These are phyloP conservation scores for Eriocheir sinensis DNA, from an alignment of 1,140 invertebrate species.

Conservation along the genomic window DNA sequence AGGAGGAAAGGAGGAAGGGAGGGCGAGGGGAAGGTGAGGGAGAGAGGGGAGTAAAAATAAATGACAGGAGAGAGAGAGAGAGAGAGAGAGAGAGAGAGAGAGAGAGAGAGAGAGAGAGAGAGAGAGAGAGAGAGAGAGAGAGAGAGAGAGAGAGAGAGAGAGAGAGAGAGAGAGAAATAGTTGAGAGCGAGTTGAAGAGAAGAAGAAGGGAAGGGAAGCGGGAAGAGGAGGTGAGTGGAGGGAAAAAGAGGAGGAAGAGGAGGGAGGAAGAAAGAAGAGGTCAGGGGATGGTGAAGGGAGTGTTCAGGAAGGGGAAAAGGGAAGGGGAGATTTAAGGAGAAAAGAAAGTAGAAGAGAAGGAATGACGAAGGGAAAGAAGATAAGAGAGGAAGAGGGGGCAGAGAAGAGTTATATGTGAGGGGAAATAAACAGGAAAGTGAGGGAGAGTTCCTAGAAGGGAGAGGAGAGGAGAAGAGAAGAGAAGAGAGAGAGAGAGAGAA, in stretches of 20 bases:
- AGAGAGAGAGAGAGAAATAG: conserved; percentile 2
- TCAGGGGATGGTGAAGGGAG: neutral
- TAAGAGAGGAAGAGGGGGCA: neutral
- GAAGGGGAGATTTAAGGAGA: neutral
- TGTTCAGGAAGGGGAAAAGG: neutral
- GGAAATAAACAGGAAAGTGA: neutral
- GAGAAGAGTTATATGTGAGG: neutral
- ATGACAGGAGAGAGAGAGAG: neutral
- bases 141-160: neutral
- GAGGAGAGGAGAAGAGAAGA: neutral
- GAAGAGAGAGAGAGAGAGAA: neutral
- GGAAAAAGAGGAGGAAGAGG: neutral
- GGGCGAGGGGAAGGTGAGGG: neutral
- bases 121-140: neutral
- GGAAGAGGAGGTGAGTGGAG: neutral
- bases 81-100: neutral
- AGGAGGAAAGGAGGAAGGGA: neutral
- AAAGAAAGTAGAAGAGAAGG: neutral
- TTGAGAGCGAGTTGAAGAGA: neutral
- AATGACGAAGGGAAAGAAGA: neutral
- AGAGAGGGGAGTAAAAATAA: neutral
- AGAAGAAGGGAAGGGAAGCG: neutral
- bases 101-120: neutral
- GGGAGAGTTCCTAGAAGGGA: neutral
- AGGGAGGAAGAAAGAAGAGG: neutral